Base-by-base conservation (phyloP, 2,113 vertebrate genomes). In the Ctenomys sociabilis region DNA sequence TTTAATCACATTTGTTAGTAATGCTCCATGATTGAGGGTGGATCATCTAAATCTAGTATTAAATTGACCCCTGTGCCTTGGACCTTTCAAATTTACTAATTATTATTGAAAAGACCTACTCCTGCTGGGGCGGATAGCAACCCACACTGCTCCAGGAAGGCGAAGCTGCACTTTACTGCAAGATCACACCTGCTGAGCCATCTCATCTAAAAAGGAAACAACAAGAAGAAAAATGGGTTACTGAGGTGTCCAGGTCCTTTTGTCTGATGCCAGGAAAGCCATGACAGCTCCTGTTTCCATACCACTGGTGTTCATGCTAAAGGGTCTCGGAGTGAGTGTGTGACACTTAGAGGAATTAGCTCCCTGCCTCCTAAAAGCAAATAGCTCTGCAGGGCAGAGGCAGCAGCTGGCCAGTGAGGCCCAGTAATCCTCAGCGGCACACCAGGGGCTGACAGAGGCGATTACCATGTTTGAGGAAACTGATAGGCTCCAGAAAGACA, bases 401-500 rank as follows among this genome's bases (percentile, higher is more conserved):
- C 72, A 70, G 84, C 86, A 87, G 93, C 93, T 78, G 87, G 68
- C 73, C 73, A 63, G 61, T 68, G 54, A 4, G 37, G 63, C 70
- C 92, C 57, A 26, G 7, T 64, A 93, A 94, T 81, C 61, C 80
- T 72, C 24, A 86, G 84, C 84, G 94, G 84, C 59, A 64, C 92
- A 64, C 35, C 86, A 93, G 77, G 49, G 43, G 10, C 83, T 85
- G 73, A 85, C 59, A 91, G 87, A 75, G 30, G 85, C 88, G 54
- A 96, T 81, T 45, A 43, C 52, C 63, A 14, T 94, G 86, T 94
- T 81, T 90, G 70, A 66, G 40, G 77, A 97, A 93, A 85, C 35
- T 16, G 94, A 97, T 57, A 95, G 86, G 70, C 85, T 89, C 88
- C 92, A 90, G 89, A 81, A 78, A 95, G 89, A 84, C 93, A 92